Conservation (phyloP, 2,797 vertebrate genomes). For the Eurystomus glaucurus region DNA sequence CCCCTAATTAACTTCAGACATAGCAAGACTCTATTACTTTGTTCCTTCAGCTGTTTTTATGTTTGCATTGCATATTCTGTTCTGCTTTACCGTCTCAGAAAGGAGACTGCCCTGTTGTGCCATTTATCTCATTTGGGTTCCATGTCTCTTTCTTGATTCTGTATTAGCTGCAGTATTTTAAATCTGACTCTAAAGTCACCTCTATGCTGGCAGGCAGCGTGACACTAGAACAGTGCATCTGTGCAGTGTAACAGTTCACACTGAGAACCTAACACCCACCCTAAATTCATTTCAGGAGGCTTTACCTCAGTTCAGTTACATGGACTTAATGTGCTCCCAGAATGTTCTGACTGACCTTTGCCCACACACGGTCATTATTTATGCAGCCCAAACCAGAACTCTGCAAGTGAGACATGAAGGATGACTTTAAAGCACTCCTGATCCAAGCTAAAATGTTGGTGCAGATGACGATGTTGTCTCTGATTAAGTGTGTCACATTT, state of each 20-base stretch:
- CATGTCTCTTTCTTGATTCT: neutral
- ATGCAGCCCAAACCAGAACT: neutral
- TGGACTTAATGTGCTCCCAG: rapidly evolving
- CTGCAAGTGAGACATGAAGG: neutral
- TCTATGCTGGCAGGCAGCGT: neutral
- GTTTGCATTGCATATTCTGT: slow-evolving; percentile 25
- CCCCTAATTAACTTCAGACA: slow-evolving; percentile 68
- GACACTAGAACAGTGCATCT: neutral
- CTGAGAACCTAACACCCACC: neutral
- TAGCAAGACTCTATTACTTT: slow-evolving; percentile 20
- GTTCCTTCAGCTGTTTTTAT: slow-evolving; percentile 33
- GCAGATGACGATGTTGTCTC: neutral
- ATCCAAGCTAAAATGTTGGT: neutral
- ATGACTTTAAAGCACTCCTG: neutral
- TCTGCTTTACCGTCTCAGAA: slow-evolving; percentile 35
- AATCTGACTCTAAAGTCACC: neutral
- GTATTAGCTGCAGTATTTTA: neutral
- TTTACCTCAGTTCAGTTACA: neutral
- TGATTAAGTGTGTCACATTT: neutral
- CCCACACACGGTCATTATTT: too few relatives aligned
- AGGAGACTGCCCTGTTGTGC: neutral
- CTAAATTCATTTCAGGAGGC: neutral
- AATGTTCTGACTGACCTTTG: neutral
- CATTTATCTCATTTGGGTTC: slow-evolving; percentile 8
- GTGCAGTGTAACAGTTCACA: neutral